phyloP scores from a whole-genome alignment of 2,888 invertebrate species.

The Nyleta sp. region DNA sequence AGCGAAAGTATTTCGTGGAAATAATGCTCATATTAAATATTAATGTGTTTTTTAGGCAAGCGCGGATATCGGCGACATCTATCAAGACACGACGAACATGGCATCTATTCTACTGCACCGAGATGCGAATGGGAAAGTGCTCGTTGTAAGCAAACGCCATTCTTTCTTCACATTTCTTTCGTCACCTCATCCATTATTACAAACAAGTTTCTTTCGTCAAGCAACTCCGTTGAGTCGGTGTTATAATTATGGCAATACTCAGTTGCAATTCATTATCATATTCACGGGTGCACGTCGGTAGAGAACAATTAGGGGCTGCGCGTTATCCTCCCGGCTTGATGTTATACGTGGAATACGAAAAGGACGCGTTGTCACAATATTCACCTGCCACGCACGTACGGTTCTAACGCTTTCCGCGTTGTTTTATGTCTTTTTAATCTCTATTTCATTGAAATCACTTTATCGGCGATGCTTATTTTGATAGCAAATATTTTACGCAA shows the following conservation, averaged over 20 bases:
- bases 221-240: conserved; percentile 61
- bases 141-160: conserved; percentile 88
- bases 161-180: conserved; percentile 76
- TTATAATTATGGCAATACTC: conserved; percentile 73
- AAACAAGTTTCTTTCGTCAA: conserved; percentile 73
- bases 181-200: conserved; percentile 72
- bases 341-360: conserved; percentile 55
- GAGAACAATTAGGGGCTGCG: conserved; percentile 59
- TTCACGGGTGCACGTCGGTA: conserved; percentile 54
- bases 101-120: conserved; percentile 93
- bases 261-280: conserved; percentile 68
- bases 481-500: background rate
- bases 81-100: conserved; percentile 93
- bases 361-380: conserved; percentile 46
- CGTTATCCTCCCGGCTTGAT: conserved; percentile 44
- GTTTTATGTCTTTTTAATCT: conserved; percentile 45
- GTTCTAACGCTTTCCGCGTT: conserved; percentile 16
- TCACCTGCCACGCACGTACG: conserved; percentile 44
- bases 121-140: conserved; percentile 90
- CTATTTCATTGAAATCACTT: background rate
- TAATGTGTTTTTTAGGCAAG: conserved; percentile 75
- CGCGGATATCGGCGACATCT: conserved; percentile 92
- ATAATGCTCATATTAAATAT: conserved; percentile 5
- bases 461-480: background rate
- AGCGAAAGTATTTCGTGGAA: background rate